Conservation (phyloP, 23 tunicate species). For the Diplosoma virens region DNA sequence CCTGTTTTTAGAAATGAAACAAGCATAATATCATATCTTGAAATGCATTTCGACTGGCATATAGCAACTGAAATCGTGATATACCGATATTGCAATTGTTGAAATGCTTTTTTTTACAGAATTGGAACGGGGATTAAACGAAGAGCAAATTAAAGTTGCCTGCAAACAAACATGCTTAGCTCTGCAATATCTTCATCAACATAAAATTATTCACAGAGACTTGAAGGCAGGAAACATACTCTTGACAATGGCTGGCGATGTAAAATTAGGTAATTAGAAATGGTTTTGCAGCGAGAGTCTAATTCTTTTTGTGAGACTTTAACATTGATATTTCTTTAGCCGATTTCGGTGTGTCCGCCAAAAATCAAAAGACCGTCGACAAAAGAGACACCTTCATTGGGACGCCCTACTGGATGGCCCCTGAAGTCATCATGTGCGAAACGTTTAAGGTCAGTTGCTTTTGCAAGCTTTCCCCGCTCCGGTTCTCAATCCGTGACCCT, state of each 20-base stretch:
- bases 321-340: slow-evolving; percentile 40
- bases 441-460: slow-evolving; percentile 66
- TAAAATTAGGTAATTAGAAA: slow-evolving; percentile 70
- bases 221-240: slow-evolving; percentile 97
- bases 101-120: slow-evolving; percentile 40
- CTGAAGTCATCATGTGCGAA: slow-evolving; percentile 98
- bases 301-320: neutral
- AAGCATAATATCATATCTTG: no score
- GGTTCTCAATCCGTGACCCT: neutral
- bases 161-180: slow-evolving; percentile 72
- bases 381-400: slow-evolving; percentile 96
- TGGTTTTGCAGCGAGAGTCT: neutral
- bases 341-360: slow-evolving; percentile 99
- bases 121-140: slow-evolving; percentile 83
- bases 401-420: slow-evolving; percentile 99
- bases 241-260: slow-evolving; percentile 73
- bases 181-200: slow-evolving; percentile 79
- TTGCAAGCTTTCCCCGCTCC: neutral
- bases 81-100: neutral
- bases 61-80: no score
- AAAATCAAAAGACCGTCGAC: slow-evolving; percentile 53
- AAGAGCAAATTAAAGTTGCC: slow-evolving; percentile 79
- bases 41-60: no score
- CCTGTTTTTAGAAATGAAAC: no score
- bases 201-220: slow-evolving; percentile 87